Conservation (phyloP, 2,888 invertebrate genomes). For the Heliothis peltigera region DNA sequence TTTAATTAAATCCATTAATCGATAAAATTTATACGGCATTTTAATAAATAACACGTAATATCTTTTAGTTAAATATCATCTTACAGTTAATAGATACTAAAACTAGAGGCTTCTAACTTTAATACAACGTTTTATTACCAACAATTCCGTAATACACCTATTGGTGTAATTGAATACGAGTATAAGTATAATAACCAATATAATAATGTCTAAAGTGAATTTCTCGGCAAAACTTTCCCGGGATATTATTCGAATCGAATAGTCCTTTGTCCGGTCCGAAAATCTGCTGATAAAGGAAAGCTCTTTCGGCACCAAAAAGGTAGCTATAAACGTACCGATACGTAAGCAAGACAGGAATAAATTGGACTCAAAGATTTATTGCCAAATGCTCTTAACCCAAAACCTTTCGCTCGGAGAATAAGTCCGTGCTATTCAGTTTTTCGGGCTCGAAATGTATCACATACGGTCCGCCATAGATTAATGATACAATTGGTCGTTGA, state of each 20-base stretch:
- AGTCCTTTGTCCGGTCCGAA: slow-evolving; percentile 78
- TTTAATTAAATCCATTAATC: slow-evolving; percentile 6
- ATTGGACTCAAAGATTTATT: slow-evolving; percentile 86
- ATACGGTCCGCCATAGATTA: slow-evolving; percentile 39
- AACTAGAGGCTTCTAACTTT: slow-evolving; percentile 17
- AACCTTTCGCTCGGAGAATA: slow-evolving; percentile 71
- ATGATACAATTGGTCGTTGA: slow-evolving; percentile 16
- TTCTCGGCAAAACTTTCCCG: slow-evolving; percentile 28
- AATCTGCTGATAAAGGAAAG: slow-evolving; percentile 80
- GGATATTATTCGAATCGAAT: slow-evolving; percentile 79
- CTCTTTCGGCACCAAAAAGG: slow-evolving; percentile 78
- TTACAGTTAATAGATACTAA: slow-evolving; percentile 1
- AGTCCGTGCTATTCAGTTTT: slow-evolving; percentile 74
- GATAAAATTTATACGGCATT: slow-evolving; percentile 2
- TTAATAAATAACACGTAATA: slow-evolving; percentile 2
- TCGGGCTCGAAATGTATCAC: slow-evolving; percentile 63
- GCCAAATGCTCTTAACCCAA: slow-evolving; percentile 87
- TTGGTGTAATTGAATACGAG: slow-evolving; percentile 32
- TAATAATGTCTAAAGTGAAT: slow-evolving; percentile 16
- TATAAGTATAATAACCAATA: slow-evolving; percentile 23
- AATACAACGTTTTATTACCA: slow-evolving; percentile 26
- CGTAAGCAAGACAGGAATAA: slow-evolving; percentile 83
- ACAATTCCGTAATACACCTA: slow-evolving; percentile 25
- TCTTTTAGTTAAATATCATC: slow-evolving; percentile 15
- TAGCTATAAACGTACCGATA: slow-evolving; percentile 80